Conservation (phyloP, 1,140 invertebrate species). For the Aphaenogaster rudis region DNA sequence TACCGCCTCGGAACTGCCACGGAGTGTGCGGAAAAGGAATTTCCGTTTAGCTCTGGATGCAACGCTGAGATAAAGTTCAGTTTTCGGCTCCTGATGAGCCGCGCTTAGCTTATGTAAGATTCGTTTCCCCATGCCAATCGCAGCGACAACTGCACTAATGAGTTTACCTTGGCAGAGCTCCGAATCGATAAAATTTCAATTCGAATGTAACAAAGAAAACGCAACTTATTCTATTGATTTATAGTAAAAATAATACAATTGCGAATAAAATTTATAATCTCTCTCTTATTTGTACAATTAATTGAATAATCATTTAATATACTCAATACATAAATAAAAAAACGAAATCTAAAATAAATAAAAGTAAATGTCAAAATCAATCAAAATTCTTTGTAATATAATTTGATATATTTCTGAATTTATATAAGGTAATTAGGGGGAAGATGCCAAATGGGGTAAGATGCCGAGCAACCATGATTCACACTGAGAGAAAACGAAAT, state of each 20-base stretch:
- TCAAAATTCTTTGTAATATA: not conserved
- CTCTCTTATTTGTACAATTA: not conserved
- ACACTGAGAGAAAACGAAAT: no score
- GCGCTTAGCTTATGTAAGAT: not conserved
- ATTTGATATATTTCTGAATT: not conserved
- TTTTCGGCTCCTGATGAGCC: not conserved
- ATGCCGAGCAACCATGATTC: no score
- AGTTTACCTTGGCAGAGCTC: not conserved
- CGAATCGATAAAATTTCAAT: conserved; percentile 7
- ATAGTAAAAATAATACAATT: not conserved
- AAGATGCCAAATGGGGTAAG: no score
- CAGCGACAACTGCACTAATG: not conserved
- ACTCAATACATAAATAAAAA: not conserved
- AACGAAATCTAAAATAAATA: no score
- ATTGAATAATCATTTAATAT: conserved; percentile 12
- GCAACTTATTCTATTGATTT: not conserved
- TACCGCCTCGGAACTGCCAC: not conserved
- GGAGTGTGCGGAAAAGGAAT: not conserved
- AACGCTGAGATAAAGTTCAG: not conserved
- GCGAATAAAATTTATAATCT: not conserved
- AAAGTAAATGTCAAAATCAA: not conserved
- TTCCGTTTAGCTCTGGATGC: not conserved
- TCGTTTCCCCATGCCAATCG: not conserved
- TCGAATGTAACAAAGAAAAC: not conserved
- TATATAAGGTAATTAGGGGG: not conserved